Percentiles rank a stretch among this genome's conserved stretches.
These are phyloP conservation scores for Plestiodon gilberti DNA, from an alignment of 2,113 vertebrate species.

Conservation along the genomic window DNA sequence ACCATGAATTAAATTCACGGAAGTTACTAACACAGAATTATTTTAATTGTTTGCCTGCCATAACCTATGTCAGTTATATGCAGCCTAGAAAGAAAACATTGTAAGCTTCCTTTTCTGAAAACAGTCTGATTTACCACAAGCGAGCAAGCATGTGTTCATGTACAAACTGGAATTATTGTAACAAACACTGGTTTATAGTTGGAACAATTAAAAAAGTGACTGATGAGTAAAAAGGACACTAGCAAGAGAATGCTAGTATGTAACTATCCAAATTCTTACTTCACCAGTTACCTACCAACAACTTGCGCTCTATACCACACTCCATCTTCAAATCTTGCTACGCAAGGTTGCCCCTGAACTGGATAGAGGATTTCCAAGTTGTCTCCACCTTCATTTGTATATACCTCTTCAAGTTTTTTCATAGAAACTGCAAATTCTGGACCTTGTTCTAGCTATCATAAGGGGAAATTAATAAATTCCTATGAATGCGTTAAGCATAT, in stretches of 20 bases:
- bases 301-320: slow-evolving; percentile 89
- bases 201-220: background rate
- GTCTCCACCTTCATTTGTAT: slow-evolving; percentile 62
- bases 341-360: slow-evolving; percentile 83
- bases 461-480: slow-evolving; percentile 23
- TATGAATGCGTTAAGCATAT: background rate
- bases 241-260: background rate
- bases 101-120: background rate
- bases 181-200: background rate
- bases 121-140: too few relatives aligned
- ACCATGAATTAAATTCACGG: background rate
- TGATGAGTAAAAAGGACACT: background rate
- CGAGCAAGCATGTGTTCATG: too few relatives aligned
- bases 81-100: background rate
- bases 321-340: slow-evolving; percentile 83
- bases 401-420: slow-evolving; percentile 81
- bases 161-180: background rate
- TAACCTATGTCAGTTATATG: background rate
- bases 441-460: slow-evolving; percentile 76
- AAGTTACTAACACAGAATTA: background rate
- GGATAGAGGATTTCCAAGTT: slow-evolving; percentile 79
- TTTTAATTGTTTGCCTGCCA: background rate
- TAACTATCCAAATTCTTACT: background rate
- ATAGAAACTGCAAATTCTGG: slow-evolving; percentile 77
- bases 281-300: slow-evolving; percentile 75